Evolutionary conservation across 2,113 vertebrate genomes (phyloP).

Genomic region (Corvus moneduloides): DNA sequence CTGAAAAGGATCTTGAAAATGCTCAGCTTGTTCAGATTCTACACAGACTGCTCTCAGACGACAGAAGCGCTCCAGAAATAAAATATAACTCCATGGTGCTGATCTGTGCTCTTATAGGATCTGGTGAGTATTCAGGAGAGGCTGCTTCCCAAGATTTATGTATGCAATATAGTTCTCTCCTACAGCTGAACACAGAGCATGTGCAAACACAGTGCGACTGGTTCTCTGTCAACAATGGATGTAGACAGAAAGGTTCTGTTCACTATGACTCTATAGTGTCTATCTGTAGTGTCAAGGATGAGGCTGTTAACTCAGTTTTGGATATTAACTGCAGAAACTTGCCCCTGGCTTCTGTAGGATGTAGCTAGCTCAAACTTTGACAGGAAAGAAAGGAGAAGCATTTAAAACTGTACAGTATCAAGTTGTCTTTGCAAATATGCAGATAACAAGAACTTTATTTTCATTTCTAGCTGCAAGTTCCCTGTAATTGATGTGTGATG

Average conservation of each 20-base stretch:
- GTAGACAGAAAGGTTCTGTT: not conserved
- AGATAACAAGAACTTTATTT: not conserved
- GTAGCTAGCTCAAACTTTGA: not conserved
- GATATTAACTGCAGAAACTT: not conserved
- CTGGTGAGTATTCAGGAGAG: slow-evolving; percentile 77
- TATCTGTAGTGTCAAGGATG: not conserved
- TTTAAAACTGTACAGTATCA: not conserved
- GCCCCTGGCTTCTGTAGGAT: not conserved
- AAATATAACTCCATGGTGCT: slow-evolving; percentile 99
- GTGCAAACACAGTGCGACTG: not conserved
- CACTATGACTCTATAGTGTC: not conserved
- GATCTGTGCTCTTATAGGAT: slow-evolving; percentile 93
- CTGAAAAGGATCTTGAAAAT: slow-evolving; percentile 92
- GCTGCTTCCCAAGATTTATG: not conserved
- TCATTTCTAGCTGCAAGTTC: not conserved
- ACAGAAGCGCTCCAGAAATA: slow-evolving; percentile 95
- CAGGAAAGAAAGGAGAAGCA: not conserved
- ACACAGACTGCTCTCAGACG: slow-evolving; percentile 91
- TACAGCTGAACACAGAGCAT: not conserved
- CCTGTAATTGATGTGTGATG: not conserved
- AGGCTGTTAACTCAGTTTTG: not conserved
- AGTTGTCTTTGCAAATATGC: not conserved
- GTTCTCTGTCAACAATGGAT: not conserved
- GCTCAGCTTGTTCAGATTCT: slow-evolving; percentile 90
- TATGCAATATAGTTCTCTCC: not conserved